Conservation (phyloP, 2,113 vertebrate genomes). For the Dasyprocta punctata region DNA sequence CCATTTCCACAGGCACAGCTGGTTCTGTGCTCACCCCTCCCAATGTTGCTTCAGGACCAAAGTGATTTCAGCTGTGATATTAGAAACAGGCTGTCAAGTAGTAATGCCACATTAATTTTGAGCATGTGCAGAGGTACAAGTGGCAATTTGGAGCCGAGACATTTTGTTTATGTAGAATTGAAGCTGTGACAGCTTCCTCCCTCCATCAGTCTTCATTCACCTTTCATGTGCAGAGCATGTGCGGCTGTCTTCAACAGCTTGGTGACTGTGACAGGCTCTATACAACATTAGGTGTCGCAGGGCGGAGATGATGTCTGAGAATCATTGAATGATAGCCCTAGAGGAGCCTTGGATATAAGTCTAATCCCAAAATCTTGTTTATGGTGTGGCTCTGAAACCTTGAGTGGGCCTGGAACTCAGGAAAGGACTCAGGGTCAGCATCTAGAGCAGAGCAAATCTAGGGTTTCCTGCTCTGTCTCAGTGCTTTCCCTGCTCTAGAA, state of each 20-base stretch:
- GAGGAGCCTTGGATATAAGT: background rate
- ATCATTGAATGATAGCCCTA: background rate
- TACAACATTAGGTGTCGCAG: background rate
- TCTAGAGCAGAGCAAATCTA: background rate
- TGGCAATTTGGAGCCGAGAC: constrained; percentile 8
- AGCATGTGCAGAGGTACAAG: background rate
- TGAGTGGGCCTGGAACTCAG: background rate
- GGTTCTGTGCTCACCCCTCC: background rate
- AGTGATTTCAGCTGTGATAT: background rate
- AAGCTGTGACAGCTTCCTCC: background rate
- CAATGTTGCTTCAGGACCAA: background rate
- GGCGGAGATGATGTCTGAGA: background rate
- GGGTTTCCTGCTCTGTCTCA: background rate
- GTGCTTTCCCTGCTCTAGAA: background rate
- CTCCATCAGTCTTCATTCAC: background rate
- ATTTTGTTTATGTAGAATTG: background rate
- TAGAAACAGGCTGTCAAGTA: constrained; percentile 38
- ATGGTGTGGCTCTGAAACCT: background rate
- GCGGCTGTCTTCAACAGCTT: background rate
- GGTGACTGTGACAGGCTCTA: background rate
- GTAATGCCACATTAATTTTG: constrained; percentile 34
- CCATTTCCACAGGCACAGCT: constrained; percentile 30
- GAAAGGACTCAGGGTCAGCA: background rate
- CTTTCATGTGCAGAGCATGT: background rate
- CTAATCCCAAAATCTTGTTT: background rate